A percentile compares a stretch with the other conserved stretches of the same genome.
phyloP scores from a whole-genome alignment of 2,888 invertebrate species.

The Lapara coniferarum region DNA sequence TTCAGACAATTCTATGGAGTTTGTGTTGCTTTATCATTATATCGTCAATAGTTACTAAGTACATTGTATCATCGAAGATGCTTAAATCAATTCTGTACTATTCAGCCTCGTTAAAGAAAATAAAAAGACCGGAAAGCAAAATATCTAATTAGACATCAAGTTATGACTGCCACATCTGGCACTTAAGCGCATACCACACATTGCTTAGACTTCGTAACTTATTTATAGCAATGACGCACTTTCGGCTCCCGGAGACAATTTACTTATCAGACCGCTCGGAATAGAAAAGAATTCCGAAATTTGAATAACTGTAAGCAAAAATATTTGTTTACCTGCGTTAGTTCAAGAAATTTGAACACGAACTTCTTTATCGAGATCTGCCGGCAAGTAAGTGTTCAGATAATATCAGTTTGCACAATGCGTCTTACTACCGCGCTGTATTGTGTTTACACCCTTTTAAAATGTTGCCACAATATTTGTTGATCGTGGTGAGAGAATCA shows the following conservation, averaged over 20 bases:
- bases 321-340: slow-evolving; percentile 9
- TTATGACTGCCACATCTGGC: not conserved
- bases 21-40: too few species aligned
- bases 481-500: not conserved
- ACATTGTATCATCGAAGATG: too few species aligned
- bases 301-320: slow-evolving; percentile 5
- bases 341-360: slow-evolving; percentile 40
- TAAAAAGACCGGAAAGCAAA: not conserved
- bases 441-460: slow-evolving; percentile 48
- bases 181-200: slow-evolving; percentile 14
- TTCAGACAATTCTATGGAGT: too few species aligned
- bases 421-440: slow-evolving; percentile 42
- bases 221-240: slow-evolving; percentile 16
- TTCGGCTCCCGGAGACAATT: slow-evolving; percentile 5
- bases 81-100: too few species aligned
- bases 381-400: slow-evolving; percentile 38
- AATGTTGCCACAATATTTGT: slow-evolving; percentile 50
- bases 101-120: too few species aligned
- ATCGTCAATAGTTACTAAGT: too few species aligned
- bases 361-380: slow-evolving; percentile 43
- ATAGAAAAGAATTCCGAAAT: slow-evolving; percentile 22
- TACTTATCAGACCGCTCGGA: not conserved
- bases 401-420: slow-evolving; percentile 48
- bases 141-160: not conserved
- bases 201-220: slow-evolving; percentile 5